Base-by-base conservation (phyloP, 2,888 invertebrate species). In the Latheticus oryzae region DNA sequence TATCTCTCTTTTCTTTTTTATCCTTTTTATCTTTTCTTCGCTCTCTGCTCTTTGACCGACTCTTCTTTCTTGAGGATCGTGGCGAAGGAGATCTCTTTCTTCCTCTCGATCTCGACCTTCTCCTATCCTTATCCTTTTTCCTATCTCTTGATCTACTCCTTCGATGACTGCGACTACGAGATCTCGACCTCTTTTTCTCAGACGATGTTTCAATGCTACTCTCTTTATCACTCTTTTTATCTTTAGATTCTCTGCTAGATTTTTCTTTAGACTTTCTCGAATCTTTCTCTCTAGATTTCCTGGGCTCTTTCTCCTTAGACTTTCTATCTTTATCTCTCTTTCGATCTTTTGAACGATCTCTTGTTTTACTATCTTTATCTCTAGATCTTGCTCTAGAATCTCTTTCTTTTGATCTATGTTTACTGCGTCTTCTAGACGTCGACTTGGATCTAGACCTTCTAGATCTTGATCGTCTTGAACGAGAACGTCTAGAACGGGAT, bases 101-200 rank as follows among this genome's bases (percentile, higher is more conserved):
- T 33, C 30, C 58, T 35, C 82, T 78, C 1, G 84, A 85, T 0
- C 82, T 77, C 0, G 83, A 81, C n/a, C 78, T 64, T 53, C 70
- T 73, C 33, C 77, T 72, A 2, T 79, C 78, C 21, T 78, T 73
- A 5, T 79, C 78, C 23, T 78, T 73, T n/a, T 83, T 86, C 15
- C 82, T 79, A 23, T 85, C 84, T 35, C 85, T 78, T 0, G 85
- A 86, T 37, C 83, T 78, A 4, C 85, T 83, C 19, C 84, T 65
- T 7, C 78, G 74, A 21, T 79, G 75, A 73, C 87, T 84, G 43
- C 82, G 81, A 21, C 87, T 87, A 1, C 87, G 80, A 0, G 88
- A 83, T 40, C 80, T 79, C 5, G 82, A 82, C 51, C 78, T 77
- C 63, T 83, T 83, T 24, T 79, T 78, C 1, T 82, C 82, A 12